phyloP scores from a whole-genome alignment of 1,140 invertebrate species.

The Bombus sibiricus region DNA sequence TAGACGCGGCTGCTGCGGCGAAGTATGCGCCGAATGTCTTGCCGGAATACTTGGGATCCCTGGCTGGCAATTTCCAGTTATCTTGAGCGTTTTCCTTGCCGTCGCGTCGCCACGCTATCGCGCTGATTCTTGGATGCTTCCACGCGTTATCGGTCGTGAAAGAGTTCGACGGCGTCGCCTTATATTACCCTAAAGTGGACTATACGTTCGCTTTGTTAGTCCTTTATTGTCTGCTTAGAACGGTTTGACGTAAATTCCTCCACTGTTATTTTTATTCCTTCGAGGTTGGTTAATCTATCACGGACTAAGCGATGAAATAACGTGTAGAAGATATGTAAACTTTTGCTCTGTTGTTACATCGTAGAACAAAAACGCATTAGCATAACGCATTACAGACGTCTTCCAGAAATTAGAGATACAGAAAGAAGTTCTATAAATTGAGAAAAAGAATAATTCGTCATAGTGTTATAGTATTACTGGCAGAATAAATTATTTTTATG shows the following conservation, averaged over 20 bases:
- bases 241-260: neutral
- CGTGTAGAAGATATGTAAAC: no score
- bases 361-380: no score
- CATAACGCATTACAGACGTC: no score
- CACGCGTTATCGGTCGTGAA: constrained; percentile 1
- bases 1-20: neutral
- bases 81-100: constrained; percentile 49
- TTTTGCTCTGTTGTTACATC: no score
- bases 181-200: neutral
- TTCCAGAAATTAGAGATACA: no score
- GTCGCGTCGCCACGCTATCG: neutral
- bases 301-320: no score
- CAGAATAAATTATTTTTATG: no score
- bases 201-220: neutral
- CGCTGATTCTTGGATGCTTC: constrained; percentile 27
- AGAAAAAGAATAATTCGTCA: neutral
- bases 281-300: no score
- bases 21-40: constrained; percentile 54
- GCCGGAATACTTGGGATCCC: constrained; percentile 36
- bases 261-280: neutral
- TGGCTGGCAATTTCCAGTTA: constrained; percentile 47
- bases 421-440: neutral
- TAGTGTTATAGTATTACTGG: no score
- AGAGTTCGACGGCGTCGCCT: constrained; percentile 2
- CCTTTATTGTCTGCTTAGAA: neutral